A percentile compares a stretch with the other conserved stretches of the same genome.
phyloP scores from a whole-genome alignment of 2,797 vertebrate species.

The Crypturellus tataupa region DNA sequence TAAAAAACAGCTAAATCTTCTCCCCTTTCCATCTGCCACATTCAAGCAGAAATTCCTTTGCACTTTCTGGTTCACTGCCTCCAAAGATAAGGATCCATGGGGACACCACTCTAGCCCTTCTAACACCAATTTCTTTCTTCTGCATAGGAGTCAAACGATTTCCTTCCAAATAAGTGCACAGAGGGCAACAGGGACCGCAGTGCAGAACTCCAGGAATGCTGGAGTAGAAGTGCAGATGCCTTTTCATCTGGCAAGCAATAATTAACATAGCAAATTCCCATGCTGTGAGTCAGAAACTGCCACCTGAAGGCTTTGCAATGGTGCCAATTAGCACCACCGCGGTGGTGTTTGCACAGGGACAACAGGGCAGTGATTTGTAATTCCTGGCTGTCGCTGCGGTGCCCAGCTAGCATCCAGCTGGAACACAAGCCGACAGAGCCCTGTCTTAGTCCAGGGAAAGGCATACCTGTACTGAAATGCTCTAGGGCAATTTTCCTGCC shows the following conservation, averaged over 20 bases:
- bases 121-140: conserved; percentile 37
- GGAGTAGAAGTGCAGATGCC: neutral
- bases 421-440: neutral
- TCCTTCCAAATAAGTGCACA: conserved; percentile 33
- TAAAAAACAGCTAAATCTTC: conserved; percentile 54
- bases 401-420: neutral
- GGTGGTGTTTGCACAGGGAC: neutral
- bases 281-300: conserved; percentile 23
- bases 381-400: neutral
- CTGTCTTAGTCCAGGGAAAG: neutral
- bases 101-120: conserved; percentile 11
- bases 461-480: neutral
- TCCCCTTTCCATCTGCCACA: conserved; percentile 9
- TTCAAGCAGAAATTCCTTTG: conserved; percentile 19
- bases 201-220: conserved; percentile 22
- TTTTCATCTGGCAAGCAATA: neutral
- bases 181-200: neutral
- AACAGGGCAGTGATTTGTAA: neutral
- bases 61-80: conserved; percentile 43
- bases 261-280: conserved; percentile 42
- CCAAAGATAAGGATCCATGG: neutral
- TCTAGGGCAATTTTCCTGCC: neutral
- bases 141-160: conserved; percentile 21
- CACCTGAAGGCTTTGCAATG: conserved; percentile 19
- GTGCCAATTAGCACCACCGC: conserved; percentile 26